These are phyloP conservation scores for Hemicrepidius hirtus DNA, from an alignment of 2,888 invertebrate species.

Conservation along the genomic window DNA sequence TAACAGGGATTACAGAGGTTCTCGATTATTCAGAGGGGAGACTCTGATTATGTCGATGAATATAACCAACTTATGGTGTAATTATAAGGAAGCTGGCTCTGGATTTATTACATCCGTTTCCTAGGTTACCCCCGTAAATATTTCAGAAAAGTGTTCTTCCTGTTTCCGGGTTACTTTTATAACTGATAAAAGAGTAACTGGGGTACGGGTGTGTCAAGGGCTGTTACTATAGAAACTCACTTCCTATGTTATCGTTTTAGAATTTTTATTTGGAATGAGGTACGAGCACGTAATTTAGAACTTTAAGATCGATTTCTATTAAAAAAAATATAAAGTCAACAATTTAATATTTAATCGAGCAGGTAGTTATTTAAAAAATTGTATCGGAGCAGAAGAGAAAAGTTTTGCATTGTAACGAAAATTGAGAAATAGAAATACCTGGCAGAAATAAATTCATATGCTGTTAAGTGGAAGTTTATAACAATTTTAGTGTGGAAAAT, in stretches of 20 bases:
- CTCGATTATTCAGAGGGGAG: conserved; percentile 2
- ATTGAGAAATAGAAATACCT: too few species aligned
- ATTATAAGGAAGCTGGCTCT: neutral
- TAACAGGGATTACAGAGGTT: conserved; percentile 4
- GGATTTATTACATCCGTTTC: conserved; percentile 2
- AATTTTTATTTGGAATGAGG: neutral
- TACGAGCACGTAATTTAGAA: neutral
- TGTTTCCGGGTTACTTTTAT: neutral
- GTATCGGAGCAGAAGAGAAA: too few species aligned
- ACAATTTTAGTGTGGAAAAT: too few species aligned
- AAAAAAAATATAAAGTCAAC: too few species aligned
- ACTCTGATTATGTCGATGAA: conserved; percentile 2
- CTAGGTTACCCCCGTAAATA: neutral
- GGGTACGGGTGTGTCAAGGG: neutral
- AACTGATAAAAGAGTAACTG: conserved; percentile 13
- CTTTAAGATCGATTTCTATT: too few species aligned
- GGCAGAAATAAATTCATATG: too few species aligned
- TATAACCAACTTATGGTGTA: conserved; percentile 12
- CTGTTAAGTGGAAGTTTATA: too few species aligned
- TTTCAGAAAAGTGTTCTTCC: neutral
- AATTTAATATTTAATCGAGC: too few species aligned
- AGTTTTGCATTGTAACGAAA: too few species aligned
- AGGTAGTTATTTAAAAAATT: too few species aligned
- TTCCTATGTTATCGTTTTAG: neutral
- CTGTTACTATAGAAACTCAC: conserved; percentile 16